Base-by-base conservation (phyloP, 2,888 invertebrate species). In the Dorcus parallelipipedus region DNA sequence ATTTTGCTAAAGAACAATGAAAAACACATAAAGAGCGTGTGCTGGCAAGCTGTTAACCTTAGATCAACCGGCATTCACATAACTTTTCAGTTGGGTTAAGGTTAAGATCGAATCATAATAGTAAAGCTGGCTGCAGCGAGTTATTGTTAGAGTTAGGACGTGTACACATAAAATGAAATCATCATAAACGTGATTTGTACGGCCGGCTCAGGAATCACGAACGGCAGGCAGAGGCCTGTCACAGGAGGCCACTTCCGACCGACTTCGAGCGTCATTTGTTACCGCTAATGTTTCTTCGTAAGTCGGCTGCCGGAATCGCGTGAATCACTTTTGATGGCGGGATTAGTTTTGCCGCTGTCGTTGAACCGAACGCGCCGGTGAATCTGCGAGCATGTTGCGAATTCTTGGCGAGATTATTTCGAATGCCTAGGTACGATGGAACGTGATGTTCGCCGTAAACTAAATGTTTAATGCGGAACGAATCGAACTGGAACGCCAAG, bases 111-210 rank as follows among this genome's bases (percentile, higher is more conserved):
- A 66, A 68, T 66, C 64, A 58, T 67, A 68, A 68, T 68, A 67
- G 68, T 69, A 68, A 69, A 69, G 62, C 67, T 65, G 62, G 66
- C 59, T 62, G 62, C 54, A 53, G 64, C 68, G 67, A 71, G 71
- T 72, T 72, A 71, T 71, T 71, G 71, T 71, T 70, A 68, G 67
- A 67, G 67, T 59, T 67, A 61, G 55, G 69, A 69, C 69, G 66
- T 67, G 71, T 69, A 69, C 71, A 72, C 67, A 71, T 69, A 71
- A 72, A 74, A 74, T 73, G 73, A 73, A 74, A 73, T 74, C 73
- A 73, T 73, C 73, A 73, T 70, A 72, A 74, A 73, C 73, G 73
- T 73, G 74, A 74, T 73, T 72, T 72, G 71, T 72, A 64, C 66
- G 71, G 70, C 68, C 70, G 69, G 51, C 47, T 69, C 68, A 65